Evolutionary conservation across 2,888 invertebrate species (phyloP).

Genomic region (Melipona bicolor): DNA sequence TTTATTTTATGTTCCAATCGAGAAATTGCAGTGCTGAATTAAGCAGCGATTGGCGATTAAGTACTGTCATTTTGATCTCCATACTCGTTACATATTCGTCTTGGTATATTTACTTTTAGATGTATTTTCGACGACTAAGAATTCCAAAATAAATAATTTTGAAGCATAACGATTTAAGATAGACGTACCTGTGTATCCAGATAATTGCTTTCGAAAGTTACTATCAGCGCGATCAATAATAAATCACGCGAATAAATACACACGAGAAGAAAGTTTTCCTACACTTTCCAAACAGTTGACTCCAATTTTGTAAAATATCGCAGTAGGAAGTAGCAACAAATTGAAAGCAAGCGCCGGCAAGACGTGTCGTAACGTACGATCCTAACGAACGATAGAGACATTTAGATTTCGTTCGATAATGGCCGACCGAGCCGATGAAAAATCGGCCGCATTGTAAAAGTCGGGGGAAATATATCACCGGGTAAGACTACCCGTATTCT

Average conservation of each 20-base stretch:
- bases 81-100: too few species aligned
- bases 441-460: slow-evolving; percentile 22
- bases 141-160: too few species aligned
- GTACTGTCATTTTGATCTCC: too few species aligned
- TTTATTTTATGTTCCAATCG: too few species aligned
- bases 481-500: slow-evolving; percentile 23
- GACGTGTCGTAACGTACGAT: neutral
- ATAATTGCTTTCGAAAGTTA: neutral
- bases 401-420: slow-evolving; percentile 17
- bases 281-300: neutral
- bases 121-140: too few species aligned
- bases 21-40: too few species aligned
- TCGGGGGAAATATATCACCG: slow-evolving; percentile 24
- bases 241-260: neutral
- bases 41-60: too few species aligned
- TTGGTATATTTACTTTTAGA: too few species aligned
- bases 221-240: too few species aligned
- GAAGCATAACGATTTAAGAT: too few species aligned
- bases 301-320: neutral
- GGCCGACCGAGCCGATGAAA: slow-evolving; percentile 21
- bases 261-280: neutral
- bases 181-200: too few species aligned
- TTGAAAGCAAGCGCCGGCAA: neutral
- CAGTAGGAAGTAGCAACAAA: slow-evolving; percentile 13
- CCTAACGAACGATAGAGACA: slow-evolving; percentile 26